Evolutionary conservation across 2,797 vertebrate genomes (phyloP).

Genomic region (Aldrovandia affinis): DNA sequence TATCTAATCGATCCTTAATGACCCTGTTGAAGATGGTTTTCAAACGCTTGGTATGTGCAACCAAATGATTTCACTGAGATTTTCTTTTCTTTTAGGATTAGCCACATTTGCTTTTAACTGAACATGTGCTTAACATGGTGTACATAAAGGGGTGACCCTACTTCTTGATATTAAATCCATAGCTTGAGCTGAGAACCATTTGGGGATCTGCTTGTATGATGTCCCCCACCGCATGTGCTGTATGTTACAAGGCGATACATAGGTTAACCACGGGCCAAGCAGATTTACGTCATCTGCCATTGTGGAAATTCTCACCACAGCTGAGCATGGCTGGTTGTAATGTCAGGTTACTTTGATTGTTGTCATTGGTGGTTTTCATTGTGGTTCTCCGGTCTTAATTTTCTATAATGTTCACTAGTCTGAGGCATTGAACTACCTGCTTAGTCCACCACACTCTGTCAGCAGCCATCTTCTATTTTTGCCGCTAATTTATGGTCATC

Average conservation of each 20-base stretch:
- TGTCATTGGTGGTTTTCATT: conserved; percentile 29
- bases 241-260: background rate
- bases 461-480: conserved; percentile 93
- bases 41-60: background rate
- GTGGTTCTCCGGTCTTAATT: conserved; percentile 40
- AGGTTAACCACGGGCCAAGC: background rate
- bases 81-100: conserved; percentile 25
- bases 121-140: background rate
- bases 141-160: background rate
- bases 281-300: conserved; percentile 6
- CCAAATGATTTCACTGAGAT: background rate
- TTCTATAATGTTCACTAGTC: conserved; percentile 82
- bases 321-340: conserved; percentile 34
- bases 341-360: conserved; percentile 29
- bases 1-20: background rate
- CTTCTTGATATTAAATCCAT: conserved; percentile 40
- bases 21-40: background rate
- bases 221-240: background rate
- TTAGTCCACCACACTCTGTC: conserved; percentile 82
- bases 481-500: conserved; percentile 79
- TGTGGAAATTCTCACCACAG: conserved; percentile 8
- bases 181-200: conserved; percentile 47
- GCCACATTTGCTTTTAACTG: conserved; percentile 36
- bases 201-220: background rate
- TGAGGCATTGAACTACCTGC: conserved; percentile 79